A percentile compares a stretch with the other conserved stretches of the same genome.
Evolutionary conservation across 2,888 invertebrate species (phyloP).

Genomic region (Caradrina clavipalpis): DNA sequence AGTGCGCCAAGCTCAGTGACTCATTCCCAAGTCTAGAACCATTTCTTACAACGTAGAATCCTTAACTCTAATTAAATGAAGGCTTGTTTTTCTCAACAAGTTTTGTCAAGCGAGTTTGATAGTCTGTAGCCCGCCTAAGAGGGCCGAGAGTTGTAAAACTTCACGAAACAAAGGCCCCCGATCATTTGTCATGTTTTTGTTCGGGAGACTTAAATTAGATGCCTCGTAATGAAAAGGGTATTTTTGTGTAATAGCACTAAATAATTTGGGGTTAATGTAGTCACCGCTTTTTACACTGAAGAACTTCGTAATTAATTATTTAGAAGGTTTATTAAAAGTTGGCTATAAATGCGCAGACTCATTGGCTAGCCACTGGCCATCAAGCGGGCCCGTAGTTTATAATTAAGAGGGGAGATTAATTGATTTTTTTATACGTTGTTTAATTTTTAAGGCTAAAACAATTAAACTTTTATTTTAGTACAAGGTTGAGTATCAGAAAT

Average conservation of each 20-base stretch:
- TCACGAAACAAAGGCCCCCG: slow-evolving; percentile 58
- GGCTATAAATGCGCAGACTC: slow-evolving; percentile 56
- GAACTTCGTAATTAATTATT: slow-evolving; percentile 68
- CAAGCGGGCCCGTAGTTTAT: slow-evolving; percentile 34
- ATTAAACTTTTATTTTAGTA: slow-evolving; percentile 37
- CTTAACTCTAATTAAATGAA: slow-evolving; percentile 59
- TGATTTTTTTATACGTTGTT: slow-evolving; percentile 43
- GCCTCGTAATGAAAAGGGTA: slow-evolving; percentile 63
- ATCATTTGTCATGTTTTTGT: slow-evolving; percentile 70
- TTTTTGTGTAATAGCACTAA: slow-evolving; percentile 67
- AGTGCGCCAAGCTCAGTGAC: slow-evolving; percentile 40
- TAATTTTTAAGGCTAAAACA: slow-evolving; percentile 32
- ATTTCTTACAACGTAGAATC: slow-evolving; percentile 58
- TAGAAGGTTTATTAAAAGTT: slow-evolving; percentile 63
- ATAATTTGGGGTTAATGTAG: slow-evolving; percentile 68
- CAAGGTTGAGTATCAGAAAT: slow-evolving; percentile 15
- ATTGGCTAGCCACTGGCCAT: slow-evolving; percentile 53
- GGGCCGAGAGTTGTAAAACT: slow-evolving; percentile 62
- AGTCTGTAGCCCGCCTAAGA: slow-evolving; percentile 60
- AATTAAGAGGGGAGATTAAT: slow-evolving; percentile 53
- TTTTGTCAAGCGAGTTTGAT: slow-evolving; percentile 63
- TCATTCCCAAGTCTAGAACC: slow-evolving; percentile 52
- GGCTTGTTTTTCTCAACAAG: slow-evolving; percentile 65
- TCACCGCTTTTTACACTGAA: slow-evolving; percentile 59
- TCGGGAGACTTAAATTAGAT: slow-evolving; percentile 65